Conservation (phyloP, 2,113 vertebrate genomes). For the Mesocricetus auratus region DNA sequence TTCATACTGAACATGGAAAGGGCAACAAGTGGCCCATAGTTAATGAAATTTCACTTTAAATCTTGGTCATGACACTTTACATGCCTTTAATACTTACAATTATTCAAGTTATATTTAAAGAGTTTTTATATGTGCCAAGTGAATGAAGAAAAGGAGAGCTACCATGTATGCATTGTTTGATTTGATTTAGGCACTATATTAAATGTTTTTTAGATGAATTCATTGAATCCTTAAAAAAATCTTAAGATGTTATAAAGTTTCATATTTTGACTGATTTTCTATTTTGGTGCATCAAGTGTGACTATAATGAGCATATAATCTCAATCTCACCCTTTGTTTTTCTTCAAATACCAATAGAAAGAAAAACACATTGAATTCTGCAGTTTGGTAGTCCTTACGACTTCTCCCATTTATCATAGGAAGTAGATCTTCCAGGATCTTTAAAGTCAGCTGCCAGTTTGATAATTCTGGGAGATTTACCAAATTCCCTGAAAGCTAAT, state of each 20-base stretch:
- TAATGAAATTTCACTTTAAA: background rate
- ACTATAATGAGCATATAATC: background rate
- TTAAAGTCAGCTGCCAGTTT: background rate
- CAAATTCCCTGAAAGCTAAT: background rate
- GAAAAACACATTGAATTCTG: background rate
- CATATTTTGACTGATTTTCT: background rate
- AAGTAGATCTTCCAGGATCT: background rate
- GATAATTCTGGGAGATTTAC: background rate
- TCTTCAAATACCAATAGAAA: background rate
- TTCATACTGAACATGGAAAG: background rate
- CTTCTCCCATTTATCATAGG: background rate
- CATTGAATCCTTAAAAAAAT: background rate
- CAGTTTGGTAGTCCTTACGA: background rate
- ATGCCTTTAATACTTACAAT: background rate
- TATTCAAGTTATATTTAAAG: background rate
- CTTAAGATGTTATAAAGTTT: background rate
- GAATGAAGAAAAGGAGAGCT: background rate
- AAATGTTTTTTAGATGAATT: background rate
- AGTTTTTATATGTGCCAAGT: background rate
- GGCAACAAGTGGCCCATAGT: background rate
- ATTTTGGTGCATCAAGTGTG: background rate
- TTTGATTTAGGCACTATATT: background rate
- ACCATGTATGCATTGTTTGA: background rate
- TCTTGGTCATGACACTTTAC: background rate
- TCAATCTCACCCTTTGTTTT: background rate